Percentiles rank a stretch among this genome's conserved stretches.
Conservation (phyloP, 2,797 vertebrate species). For the Lepidocolaptes lacrymiger region DNA sequence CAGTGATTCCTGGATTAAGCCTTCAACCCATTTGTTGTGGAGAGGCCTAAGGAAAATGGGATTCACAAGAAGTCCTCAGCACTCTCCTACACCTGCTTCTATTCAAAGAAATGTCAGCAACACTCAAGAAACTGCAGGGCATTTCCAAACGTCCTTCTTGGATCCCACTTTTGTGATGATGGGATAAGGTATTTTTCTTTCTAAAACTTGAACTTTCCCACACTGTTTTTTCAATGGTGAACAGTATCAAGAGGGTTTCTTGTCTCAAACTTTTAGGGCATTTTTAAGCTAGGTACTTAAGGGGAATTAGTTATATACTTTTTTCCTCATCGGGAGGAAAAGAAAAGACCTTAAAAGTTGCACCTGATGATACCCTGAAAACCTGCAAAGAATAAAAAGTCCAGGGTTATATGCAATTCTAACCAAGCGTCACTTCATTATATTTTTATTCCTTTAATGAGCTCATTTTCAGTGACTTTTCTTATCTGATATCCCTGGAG, state of each 20-base stretch:
- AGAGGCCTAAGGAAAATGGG: background rate
- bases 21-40: background rate
- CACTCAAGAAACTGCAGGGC: background rate
- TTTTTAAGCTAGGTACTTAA: background rate
- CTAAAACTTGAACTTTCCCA: background rate
- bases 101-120: background rate
- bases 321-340: background rate
- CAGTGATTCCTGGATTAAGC: background rate
- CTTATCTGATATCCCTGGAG: constrained; percentile 54
- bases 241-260: constrained; percentile 2
- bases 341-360: background rate
- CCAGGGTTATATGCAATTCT: background rate
- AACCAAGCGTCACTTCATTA: background rate
- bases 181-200: background rate
- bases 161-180: background rate
- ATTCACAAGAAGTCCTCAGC: background rate
- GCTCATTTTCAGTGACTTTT: constrained; percentile 56
- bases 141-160: background rate
- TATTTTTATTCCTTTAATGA: constrained; percentile 55
- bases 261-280: background rate
- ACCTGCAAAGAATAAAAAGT: background rate
- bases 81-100: background rate
- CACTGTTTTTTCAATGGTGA: background rate
- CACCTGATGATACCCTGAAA: background rate
- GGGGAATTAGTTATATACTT: background rate